Evolutionary conservation across 2,113 vertebrate species (phyloP).

Genomic region (Leucosticte australis): DNA sequence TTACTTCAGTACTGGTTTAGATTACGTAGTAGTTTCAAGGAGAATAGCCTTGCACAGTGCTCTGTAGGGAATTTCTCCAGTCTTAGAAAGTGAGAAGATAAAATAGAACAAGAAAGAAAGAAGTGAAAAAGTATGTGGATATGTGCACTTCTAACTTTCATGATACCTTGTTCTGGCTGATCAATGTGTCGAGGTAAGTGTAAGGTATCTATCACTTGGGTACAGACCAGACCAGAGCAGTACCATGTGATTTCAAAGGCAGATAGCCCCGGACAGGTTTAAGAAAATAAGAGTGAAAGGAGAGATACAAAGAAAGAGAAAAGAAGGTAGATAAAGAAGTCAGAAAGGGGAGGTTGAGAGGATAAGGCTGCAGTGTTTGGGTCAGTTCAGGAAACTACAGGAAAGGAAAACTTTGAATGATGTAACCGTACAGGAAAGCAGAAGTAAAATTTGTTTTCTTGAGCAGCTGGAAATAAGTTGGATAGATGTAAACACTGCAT

Average conservation of each 20-base stretch:
- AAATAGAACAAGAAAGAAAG: background rate
- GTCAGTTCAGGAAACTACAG: background rate
- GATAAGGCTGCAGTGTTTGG: background rate
- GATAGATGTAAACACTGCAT: background rate
- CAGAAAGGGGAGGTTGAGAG: background rate
- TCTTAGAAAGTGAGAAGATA: background rate
- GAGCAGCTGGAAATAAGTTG: background rate
- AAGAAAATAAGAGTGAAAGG: background rate
- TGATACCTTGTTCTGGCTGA: background rate
- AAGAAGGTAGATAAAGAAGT: background rate
- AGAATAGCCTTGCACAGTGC: background rate
- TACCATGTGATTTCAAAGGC: background rate
- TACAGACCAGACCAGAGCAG: background rate
- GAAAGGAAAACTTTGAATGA: constrained; percentile 4
- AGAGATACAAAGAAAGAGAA: background rate
- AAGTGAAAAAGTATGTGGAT: background rate
- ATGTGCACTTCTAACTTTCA: background rate
- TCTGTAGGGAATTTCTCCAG: background rate
- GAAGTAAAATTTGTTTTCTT: background rate
- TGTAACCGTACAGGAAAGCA: background rate
- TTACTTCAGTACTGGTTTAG: constrained; percentile 4
- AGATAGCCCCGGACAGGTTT: background rate
- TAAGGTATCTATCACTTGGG: background rate
- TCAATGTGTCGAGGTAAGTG: background rate
- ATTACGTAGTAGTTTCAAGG: background rate